Conservation (phyloP, 2,113 vertebrate genomes). For the Lathamus discolor region DNA sequence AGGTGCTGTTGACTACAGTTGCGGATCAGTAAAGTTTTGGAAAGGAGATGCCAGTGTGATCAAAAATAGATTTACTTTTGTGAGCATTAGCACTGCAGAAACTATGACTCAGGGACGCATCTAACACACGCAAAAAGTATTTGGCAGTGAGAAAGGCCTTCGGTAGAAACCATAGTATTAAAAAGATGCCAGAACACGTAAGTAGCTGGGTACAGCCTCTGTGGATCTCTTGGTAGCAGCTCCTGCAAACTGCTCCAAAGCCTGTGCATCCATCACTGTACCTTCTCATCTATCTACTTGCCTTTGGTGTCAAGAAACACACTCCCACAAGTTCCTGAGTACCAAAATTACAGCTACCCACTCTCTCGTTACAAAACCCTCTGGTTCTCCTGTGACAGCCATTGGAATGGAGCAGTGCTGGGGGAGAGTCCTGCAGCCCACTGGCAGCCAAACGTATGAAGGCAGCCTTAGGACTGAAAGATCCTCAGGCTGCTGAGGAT, state of each 20-base stretch:
- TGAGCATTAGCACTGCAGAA: neutral
- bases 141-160: neutral
- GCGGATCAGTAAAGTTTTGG: neutral
- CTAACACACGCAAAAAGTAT: neutral
- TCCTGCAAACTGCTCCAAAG: neutral
- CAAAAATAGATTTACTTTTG: neutral
- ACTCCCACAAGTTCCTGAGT: neutral
- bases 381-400: neutral
- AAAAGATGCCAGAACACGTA: neutral
- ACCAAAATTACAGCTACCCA: slow-evolving; percentile 1
- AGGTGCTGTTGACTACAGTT: neutral
- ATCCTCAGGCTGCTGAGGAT: neutral
- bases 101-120: neutral
- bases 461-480: neutral
- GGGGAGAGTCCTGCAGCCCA: neutral
- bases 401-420: neutral
- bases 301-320: neutral
- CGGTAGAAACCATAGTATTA: neutral
- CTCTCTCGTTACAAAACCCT: neutral
- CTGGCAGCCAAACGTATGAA: neutral
- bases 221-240: neutral
- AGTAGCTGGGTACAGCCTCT: neutral
- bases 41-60: neutral
- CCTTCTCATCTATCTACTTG: neutral
- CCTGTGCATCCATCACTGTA: neutral